Base-by-base conservation (phyloP, 2,888 invertebrate genomes). In the Smittia sp. region DNA sequence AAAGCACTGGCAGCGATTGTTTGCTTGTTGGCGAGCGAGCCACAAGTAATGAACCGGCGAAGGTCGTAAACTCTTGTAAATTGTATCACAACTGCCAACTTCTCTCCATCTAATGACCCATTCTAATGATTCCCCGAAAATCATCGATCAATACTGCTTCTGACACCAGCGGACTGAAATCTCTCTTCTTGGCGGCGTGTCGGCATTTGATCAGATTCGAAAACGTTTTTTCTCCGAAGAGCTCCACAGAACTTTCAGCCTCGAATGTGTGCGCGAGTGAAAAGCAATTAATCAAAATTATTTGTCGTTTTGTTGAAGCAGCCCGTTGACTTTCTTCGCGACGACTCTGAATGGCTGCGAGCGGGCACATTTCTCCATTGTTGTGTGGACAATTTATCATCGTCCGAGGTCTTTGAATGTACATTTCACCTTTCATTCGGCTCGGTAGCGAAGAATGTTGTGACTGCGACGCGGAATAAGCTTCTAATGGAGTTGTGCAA, bases 221-320 rank as follows among this genome's bases (percentile, higher is more conserved):
- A 58, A 58, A 58, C 6, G 22, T 22, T 46, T 46, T 46, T 46
- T 46, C 46, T 46, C n/a, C 46, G 46, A 11, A 2, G 46, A 46
- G 4, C 46, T 46, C 9, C 9, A 32, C n/a, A 46, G 46, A 46
- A 46, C n/a, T 22, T 22, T 58, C 22, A 24, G 58, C 24, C 13
- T 58, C 18, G 52, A 6, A 24, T 54, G 39, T 52, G 52, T 15
- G 52, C 15, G 52, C 15, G 58, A 58, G 18, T 46, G 25, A 69
- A 52, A 62, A 39, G 62, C 65, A 79, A 80, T 80, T 79, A 80
- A 80, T 80, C 79, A 80, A 79, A 80, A 80, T 79, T 79, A 78
- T 79, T 78, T 80, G 78, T 79, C 78, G 78, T 78, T 80, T 79
- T 79, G 75, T 75, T 72, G 72, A 41, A 63, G 32, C 58, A 25